Conservation (phyloP, 2,797 vertebrate species). For the Diplodus sargus region DNA sequence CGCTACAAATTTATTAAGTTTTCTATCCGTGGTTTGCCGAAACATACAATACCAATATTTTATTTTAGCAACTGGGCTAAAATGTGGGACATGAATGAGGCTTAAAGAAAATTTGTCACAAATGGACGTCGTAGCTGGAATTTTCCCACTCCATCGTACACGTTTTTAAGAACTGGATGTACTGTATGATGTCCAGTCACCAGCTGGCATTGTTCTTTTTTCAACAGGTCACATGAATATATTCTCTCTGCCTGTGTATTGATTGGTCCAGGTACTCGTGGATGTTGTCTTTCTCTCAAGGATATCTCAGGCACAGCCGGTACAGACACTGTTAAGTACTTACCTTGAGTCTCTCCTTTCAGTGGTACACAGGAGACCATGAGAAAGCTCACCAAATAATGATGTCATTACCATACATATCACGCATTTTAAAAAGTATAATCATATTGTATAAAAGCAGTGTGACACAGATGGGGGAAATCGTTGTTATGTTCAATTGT, state of each 20-base stretch:
- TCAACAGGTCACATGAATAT: conserved; percentile 52
- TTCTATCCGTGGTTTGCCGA: no score
- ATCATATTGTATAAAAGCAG: neutral
- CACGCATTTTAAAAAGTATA: neutral
- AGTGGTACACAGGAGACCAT: neutral
- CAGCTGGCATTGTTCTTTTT: conserved; percentile 17
- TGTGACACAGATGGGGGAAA: neutral
- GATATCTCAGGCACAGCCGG: conserved; percentile 49
- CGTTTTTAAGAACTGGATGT: neutral
- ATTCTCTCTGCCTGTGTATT: conserved; percentile 55
- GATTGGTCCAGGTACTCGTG: conserved; percentile 51
- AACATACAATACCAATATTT: no score
- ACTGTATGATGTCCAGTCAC: conserved; percentile 14
- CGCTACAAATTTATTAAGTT: no score
- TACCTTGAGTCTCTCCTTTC: conserved; percentile 41
- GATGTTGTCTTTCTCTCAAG: conserved; percentile 64
- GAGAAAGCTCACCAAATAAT: neutral
- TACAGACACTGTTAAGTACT: conserved; percentile 36
- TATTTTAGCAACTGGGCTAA: no score
- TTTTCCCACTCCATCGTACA: neutral
- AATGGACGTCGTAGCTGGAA: neutral
- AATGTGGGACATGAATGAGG: conserved; percentile 2
- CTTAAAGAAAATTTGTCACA: neutral
- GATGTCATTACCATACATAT: conserved; percentile 6
- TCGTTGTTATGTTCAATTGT: conserved; percentile 11